Evolutionary conservation across 2,113 vertebrate species (phyloP), one percentile per base, ranked within the genome.

Genomic region (Macquaria ambigua): DNA sequence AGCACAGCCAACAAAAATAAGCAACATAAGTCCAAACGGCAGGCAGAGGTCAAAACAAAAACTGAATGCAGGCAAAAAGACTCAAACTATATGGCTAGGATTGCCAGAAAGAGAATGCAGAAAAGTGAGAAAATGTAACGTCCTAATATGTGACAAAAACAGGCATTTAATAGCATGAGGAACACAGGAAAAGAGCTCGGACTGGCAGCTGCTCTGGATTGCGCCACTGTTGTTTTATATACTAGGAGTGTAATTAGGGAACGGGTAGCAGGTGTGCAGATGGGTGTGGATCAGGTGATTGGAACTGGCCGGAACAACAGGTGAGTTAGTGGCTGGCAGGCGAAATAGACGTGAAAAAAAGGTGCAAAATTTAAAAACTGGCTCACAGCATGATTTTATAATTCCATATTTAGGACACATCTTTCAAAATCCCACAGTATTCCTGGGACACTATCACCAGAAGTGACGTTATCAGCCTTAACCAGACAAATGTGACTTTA

Each of bases 371-470:
- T 21, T 7, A 34, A 64, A 63, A 39, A 70, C 2, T 16, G 59
- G 48, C 58, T 64, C 50, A 10, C 10, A 39, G 34, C 3, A 2
- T 58, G 55, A 55, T 16, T 23, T 8, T 37, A 31, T 39, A 63
- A 48, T 56, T 5, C 58, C 37, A 62, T 11, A 31, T 52, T 31
- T 69, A 25, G 70, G 58, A 37, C 28, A 8, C 8, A 70, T 28
- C 56, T 63, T n/a, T 28, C 9, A 34, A 73, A 79, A 58, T 61
- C 23, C 62, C 46, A 37, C 56, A 68, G n/a, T 56, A 53, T 21
- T 70, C 55, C 71, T 37, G 50, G 59, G 28, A 18, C 50, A 21
- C 25, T 20, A 1, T 28, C 55, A 28, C 3, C 68, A 7, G 48
- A 8, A 7, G 48, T 12, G 7, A 67, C 3, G 4, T 64, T 73